Base-by-base conservation (phyloP, 2,888 invertebrate genomes). In the Glyphotaelius pellucidus region DNA sequence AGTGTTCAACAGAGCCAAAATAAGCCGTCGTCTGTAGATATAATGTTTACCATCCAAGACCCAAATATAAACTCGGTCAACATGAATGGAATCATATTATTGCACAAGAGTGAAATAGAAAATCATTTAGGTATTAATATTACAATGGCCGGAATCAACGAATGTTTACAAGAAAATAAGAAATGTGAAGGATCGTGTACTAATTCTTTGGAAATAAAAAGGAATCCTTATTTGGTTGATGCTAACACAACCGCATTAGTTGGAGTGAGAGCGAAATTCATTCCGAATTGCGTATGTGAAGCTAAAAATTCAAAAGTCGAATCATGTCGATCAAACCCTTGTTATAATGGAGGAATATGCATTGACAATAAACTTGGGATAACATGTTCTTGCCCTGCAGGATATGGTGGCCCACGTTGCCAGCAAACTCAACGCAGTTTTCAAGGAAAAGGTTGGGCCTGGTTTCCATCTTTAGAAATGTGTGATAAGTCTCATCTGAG, bases 201-300 rank as follows among this genome's bases (percentile, higher is more conserved):
- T n/a, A 99, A 99, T 95, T 97, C 97, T 25, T 96, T 99, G 93
- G 98, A 98, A 94, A 98, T 98, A 94, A 98, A 98, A 95, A 97
- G 98, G 94, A 96, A 98, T 93, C 99, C 99, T 0, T 99, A 99
- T 94, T 98, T 99, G 97, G 99, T 99, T 4, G 99, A 99, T 95
- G 98, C 99, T n/a, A 99, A 99, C 95, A 98, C 98, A 95, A 99
- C 99, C 0, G 98, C 99, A 0, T 96, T 99, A 93, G 99, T 99
- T 38, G 99, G 99, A 15, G 99, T 99, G 0, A 97, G 99, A 91
- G 98, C 99, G 0, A 98, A 98, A 95, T 98, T 99, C 0, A 96
- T 98, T 93, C 98, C 99, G 0, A 98, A 99, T 94, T 99, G 99
- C 94, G 98, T 98, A n/a, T 99, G 99, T 94, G 98, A 98, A 11